A percentile compares a stretch with the other conserved stretches of the same genome.
These are phyloP conservation scores for Linepithema humile DNA, from an alignment of 1,140 invertebrate genomes.

Conservation along the genomic window DNA sequence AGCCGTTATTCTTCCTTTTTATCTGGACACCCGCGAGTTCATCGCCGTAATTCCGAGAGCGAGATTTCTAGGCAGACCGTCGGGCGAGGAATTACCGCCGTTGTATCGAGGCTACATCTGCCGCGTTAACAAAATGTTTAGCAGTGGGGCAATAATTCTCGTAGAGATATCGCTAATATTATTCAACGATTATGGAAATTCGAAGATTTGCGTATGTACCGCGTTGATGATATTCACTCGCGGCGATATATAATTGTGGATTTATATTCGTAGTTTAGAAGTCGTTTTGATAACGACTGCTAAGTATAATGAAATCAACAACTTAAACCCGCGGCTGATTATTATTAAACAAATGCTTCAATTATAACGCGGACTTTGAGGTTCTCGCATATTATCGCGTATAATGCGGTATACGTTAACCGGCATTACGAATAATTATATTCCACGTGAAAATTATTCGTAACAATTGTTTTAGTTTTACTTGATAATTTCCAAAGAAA, in stretches of 20 bases:
- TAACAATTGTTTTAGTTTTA: conserved; percentile 17
- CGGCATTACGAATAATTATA: conserved; percentile 4
- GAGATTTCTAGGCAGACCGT: conserved; percentile 4
- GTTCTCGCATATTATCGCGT: not conserved
- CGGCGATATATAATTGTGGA: conserved; percentile 12
- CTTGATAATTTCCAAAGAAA: not conserved
- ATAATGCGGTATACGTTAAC: not conserved
- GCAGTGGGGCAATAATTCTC: conserved; percentile 26
- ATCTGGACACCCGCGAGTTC: conserved; percentile 7
- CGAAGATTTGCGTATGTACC: not conserved
- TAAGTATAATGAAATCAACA: conserved; percentile 47
- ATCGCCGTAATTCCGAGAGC: conserved; percentile 15
- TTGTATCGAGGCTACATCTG: conserved; percentile 18
- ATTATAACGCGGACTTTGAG: conserved; percentile 5
- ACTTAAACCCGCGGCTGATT: conserved; percentile 25
- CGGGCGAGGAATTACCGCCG: not conserved
- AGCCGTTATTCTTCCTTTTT: conserved; percentile 11
- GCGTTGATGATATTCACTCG: not conserved
- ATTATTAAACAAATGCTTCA: conserved; percentile 28
- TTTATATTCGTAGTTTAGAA: conserved; percentile 4
- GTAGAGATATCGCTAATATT: conserved; percentile 46
- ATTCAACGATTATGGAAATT: conserved; percentile 50
- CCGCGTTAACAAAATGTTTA: conserved; percentile 52
- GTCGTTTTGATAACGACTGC: conserved; percentile 25
- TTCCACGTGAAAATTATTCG: not conserved